These are phyloP conservation scores for Drosophila differens DNA, from an alignment of 2,888 invertebrate species.

Conservation along the genomic window DNA sequence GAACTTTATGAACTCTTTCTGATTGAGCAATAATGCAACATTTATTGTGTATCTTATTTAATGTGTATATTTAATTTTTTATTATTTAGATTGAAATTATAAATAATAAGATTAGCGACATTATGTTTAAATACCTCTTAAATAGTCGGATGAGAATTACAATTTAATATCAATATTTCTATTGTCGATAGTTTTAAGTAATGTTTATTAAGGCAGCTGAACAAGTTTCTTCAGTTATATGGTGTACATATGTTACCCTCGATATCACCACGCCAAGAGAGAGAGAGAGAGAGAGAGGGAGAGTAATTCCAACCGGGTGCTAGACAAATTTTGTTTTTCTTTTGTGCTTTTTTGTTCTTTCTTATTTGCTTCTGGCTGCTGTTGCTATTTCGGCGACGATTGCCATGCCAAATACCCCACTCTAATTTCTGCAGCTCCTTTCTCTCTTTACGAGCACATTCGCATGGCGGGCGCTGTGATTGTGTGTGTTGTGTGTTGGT, in stretches of 20 bases:
- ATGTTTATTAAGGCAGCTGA: neutral
- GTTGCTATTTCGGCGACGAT: conserved; percentile 26
- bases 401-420: conserved; percentile 12
- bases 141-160: too few species aligned
- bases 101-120: neutral
- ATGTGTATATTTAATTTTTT: too few species aligned
- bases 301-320: neutral
- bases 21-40: neutral
- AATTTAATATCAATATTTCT: neutral
- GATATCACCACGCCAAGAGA: too few species aligned
- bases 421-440: conserved; percentile 17
- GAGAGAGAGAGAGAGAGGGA: neutral
- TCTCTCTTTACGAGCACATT: conserved; percentile 39
- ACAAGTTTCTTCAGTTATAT: neutral
- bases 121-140: neutral
- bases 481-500: neutral
- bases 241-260: neutral
- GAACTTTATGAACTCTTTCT: neutral
- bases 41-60: neutral
- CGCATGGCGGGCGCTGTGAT: conserved; percentile 9
- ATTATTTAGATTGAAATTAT: neutral
- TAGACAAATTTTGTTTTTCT: conserved; percentile 6
- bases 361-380: conserved; percentile 16
- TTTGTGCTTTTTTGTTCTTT: conserved; percentile 7
- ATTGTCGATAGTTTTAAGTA: neutral